Evolutionary conservation across 2,797 vertebrate species (phyloP).

Genomic region (Oophaga sylvatica): DNA sequence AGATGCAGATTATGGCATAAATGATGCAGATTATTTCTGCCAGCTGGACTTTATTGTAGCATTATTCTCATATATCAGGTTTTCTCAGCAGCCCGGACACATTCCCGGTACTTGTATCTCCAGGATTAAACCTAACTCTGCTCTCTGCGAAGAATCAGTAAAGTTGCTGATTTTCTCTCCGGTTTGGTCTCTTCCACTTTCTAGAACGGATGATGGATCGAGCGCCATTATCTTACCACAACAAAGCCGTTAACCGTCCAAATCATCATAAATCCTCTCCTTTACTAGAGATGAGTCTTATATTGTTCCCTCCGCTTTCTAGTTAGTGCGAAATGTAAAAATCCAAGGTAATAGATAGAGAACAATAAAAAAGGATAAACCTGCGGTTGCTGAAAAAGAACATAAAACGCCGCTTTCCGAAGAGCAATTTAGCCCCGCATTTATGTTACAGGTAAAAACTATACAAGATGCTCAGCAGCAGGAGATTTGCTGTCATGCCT

Average conservation of each 20-base stretch:
- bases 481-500: too few relatives aligned
- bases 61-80: neutral
- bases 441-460: conserved; percentile 5
- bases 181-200: conserved; percentile 13
- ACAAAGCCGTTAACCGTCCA: conserved; percentile 44
- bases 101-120: neutral
- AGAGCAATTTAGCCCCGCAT: conserved; percentile 9
- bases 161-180: conserved; percentile 39
- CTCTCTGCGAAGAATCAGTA: conserved; percentile 1
- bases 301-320: conserved; percentile 41
- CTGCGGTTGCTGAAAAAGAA: conserved; percentile 22
- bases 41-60: neutral
- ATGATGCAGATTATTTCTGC: neutral
- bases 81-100: neutral
- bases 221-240: conserved; percentile 49
- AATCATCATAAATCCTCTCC: conserved; percentile 52
- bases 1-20: conserved; percentile 10
- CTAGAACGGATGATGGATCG: conserved; percentile 37
- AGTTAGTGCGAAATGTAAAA: conserved; percentile 53
- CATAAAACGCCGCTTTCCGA: conserved; percentile 14
- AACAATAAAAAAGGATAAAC: conserved; percentile 45
- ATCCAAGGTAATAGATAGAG: conserved; percentile 45
- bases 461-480: neutral
- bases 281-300: conserved; percentile 47
- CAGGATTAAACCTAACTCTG: neutral